Conservation (phyloP, 2,888 invertebrate genomes). For the Cataglyphis rosenhaueri region DNA sequence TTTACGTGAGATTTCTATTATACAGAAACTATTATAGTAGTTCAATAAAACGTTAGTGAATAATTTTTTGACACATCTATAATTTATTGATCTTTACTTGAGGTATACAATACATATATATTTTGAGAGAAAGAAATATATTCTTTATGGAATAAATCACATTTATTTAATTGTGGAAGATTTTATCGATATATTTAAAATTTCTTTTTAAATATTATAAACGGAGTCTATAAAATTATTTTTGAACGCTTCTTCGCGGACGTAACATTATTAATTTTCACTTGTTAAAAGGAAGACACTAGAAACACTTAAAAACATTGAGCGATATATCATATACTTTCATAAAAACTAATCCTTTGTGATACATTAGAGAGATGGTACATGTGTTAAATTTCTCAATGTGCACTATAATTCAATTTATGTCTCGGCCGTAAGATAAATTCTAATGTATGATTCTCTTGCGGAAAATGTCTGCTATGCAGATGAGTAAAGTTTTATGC, state of each 20-base stretch:
- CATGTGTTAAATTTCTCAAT: not conserved
- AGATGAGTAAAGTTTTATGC: not conserved
- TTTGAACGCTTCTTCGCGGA: not conserved
- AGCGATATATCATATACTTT: not conserved
- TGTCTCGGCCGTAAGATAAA: constrained; percentile 1
- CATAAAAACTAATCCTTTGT: not conserved
- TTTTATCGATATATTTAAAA: not conserved
- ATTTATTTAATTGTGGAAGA: not conserved
- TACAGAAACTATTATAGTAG: not conserved
- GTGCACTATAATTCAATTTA: constrained; percentile 17
- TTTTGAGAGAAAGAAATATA: not conserved
- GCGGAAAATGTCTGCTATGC: not conserved
- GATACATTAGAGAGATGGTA: not conserved
- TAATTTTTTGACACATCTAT: not conserved
- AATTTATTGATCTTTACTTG: not conserved
- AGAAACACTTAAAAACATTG: not conserved
- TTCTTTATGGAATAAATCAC: not conserved
- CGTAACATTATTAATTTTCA: not conserved
- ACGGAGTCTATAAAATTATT: not conserved
- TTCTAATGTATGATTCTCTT: constrained; percentile 18
- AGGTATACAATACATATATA: not conserved
- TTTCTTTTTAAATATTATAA: not conserved
- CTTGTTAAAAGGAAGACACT: not conserved
- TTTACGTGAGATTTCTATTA: not conserved
- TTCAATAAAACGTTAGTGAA: too few relatives aligned